Evolutionary conservation across 2,113 vertebrate species (phyloP), one percentile per base, ranked within the genome.

Genomic region (Herpetotheres cachinnans): DNA sequence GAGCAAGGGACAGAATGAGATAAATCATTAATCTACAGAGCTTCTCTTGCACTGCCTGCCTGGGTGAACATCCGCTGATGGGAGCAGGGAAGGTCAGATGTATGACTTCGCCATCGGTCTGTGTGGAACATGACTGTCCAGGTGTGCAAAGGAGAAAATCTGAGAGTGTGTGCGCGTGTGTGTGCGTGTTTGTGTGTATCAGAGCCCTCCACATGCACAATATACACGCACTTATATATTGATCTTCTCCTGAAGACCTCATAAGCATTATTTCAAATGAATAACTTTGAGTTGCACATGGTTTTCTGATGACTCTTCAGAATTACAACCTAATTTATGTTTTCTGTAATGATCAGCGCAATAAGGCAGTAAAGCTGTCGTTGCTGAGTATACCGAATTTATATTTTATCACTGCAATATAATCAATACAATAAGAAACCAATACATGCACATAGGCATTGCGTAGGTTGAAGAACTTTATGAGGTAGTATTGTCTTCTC

Each of bases 281-380:
- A 91, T 87, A 95, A 90, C 95, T 94, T 85, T 42, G 62, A 89
- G 72, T 44, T 91, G 89, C 72, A 71, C 82, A 34, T 92, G 85
- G 84, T 82, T 98, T 98, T 95, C 90, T 96, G 58, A 97, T 95
- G 95, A 97, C 93, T 95, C 88, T 90, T 96, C 97, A 98, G 96
- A 98, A 97, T 98, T 97, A 98, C 42, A 77, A 94, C 90, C 95
- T 95, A 97, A 97, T 98, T 96, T 97, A 95, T 86, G 90, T 62
- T 89, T 95, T 97, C 95, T 97, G 92, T 95, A 92, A 97, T 98
- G 97, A 97, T 98, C 98, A 97, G 98, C 95, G 96, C 96, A 97
- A 96, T 90, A 96, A 93, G 93, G 91, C 90, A 92, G 76, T 97
- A 96, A 97, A 97, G 80, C 90, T 97, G 96, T 97, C 95, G 1